Conservation (phyloP, 1,140 invertebrate species). For the Plodia interpunctella region DNA sequence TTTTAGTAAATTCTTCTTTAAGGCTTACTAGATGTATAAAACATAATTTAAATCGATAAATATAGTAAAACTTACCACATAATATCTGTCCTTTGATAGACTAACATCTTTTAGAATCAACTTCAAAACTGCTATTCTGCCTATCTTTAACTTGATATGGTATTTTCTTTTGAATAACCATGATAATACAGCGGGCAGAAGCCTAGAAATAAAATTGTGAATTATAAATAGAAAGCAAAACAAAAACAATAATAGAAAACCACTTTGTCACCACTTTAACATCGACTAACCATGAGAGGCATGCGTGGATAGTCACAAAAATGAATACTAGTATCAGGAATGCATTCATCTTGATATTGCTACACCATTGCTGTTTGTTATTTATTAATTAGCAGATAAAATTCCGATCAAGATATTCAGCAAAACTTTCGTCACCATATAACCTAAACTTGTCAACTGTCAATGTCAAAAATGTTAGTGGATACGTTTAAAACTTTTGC, state of each 20-base stretch:
- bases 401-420: neutral
- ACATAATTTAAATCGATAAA: too few relatives aligned
- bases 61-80: constrained; percentile 82
- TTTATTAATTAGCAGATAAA: constrained; percentile 15
- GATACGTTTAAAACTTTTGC: too few relatives aligned
- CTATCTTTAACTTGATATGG: constrained; percentile 82
- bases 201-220: constrained; percentile 69
- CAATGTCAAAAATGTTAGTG: constrained; percentile 14
- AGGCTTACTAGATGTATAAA: constrained; percentile 13
- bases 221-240: constrained; percentile 52
- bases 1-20: neutral
- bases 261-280: constrained; percentile 15
- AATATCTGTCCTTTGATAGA: constrained; percentile 82
- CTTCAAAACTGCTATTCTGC: constrained; percentile 82
- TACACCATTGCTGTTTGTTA: constrained; percentile 24
- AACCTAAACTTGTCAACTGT: neutral
- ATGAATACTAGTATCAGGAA: constrained; percentile 55
- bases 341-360: constrained; percentile 50
- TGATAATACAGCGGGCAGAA: constrained; percentile 81
- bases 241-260: constrained; percentile 40
- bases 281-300: constrained; percentile 67
- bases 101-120: constrained; percentile 82
- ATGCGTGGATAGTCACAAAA: constrained; percentile 57
- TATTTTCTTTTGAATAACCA: constrained; percentile 83
- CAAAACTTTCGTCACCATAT: neutral